Conservation (phyloP, 2,797 vertebrate species). For the Scolopax bukidnonensis region DNA sequence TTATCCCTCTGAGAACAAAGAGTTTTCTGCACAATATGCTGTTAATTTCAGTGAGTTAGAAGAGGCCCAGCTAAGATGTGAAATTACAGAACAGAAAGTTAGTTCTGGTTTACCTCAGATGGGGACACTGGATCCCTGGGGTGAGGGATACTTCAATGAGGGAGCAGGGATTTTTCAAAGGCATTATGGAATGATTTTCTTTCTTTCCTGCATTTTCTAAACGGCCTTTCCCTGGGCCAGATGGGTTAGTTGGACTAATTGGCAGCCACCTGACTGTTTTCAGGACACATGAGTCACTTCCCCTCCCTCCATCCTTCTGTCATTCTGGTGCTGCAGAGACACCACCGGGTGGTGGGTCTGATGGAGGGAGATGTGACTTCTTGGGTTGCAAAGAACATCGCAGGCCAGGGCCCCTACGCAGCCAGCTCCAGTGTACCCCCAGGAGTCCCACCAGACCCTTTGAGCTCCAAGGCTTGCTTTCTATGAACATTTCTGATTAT, state of each 20-base stretch:
- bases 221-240: slow-evolving; percentile 29
- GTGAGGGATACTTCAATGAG: background rate
- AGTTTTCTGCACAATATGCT: no score
- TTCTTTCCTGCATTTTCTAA: slow-evolving; percentile 4
- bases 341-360: background rate
- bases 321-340: background rate
- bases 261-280: background rate
- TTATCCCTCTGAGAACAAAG: no score
- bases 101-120: no score
- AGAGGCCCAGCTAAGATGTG: no score
- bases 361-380: background rate
- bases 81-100: no score
- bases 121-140: background rate
- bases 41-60: no score
- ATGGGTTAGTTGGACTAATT: slow-evolving; percentile 49
- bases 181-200: background rate
- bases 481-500: background rate
- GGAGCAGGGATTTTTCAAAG: slow-evolving; percentile 3
- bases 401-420: background rate
- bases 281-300: slow-evolving; percentile 29
- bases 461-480: background rate
- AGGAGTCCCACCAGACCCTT: background rate
- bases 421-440: background rate
- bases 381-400: background rate
- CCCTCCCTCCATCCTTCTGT: slow-evolving; percentile 28